These are phyloP conservation scores for Eidolon dupreanum DNA, from an alignment of 2,797 vertebrate genomes.

Conservation along the genomic window DNA sequence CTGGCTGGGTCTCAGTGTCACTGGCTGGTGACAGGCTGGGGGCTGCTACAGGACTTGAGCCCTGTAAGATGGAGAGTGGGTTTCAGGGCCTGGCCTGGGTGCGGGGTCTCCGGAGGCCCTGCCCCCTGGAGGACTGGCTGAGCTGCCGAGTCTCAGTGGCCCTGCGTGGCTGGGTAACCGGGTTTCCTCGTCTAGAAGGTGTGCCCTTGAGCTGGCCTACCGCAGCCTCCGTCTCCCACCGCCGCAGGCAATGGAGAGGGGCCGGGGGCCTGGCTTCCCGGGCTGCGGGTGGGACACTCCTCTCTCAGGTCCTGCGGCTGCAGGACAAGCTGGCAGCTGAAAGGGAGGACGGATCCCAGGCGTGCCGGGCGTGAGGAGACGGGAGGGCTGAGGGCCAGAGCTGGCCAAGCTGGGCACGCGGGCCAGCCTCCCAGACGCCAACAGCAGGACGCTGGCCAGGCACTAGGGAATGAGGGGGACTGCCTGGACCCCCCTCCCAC, in stretches of 20 bases:
- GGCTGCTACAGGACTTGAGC: background rate
- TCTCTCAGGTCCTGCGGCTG: background rate
- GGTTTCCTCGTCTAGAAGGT: background rate
- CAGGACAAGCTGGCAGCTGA: background rate
- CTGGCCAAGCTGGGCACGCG: background rate
- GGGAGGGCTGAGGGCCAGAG: background rate
- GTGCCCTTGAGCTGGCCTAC: background rate
- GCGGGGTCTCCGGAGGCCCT: background rate
- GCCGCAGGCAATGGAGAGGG: background rate
- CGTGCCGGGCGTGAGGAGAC: rapidly evolving
- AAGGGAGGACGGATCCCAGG: background rate
- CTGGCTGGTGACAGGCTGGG: background rate
- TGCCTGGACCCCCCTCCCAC: background rate
- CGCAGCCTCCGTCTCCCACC: background rate
- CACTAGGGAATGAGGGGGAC: background rate
- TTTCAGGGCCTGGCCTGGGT: background rate
- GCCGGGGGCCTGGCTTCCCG: background rate
- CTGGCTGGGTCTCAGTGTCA: background rate
- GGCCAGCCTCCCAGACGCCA: background rate
- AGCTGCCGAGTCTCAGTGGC: background rate
- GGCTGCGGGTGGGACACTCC: background rate
- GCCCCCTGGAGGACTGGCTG: background rate
- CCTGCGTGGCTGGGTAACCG: background rate
- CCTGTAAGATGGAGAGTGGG: background rate
- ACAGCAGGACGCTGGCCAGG: background rate